Base-by-base conservation (phyloP, 2,797 vertebrate genomes). In the Epinephelus awoara region DNA sequence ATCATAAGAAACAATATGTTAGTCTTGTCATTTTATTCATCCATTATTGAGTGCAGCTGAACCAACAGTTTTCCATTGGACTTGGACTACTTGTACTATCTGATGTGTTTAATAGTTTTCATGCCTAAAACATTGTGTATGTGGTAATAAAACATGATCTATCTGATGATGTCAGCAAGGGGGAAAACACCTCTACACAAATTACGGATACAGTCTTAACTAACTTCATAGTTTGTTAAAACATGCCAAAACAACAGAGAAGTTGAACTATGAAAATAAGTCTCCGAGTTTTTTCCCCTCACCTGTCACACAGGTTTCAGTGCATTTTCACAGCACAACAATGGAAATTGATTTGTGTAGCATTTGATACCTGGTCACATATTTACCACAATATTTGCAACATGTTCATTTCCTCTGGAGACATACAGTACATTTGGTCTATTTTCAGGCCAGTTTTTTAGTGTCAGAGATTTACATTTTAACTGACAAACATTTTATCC, bases 11-110 rank as follows among this genome's bases (percentile, higher is more conserved):
- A 13, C 34, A 29, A 11, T 19, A 13, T 23, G 40, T 25, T 34
- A 68, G 10, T 57, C 27, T 29, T 27, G 25, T 59, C 1, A 2
- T 56, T 83, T 83, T 75, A 75, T 77, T 75, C 1, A 12, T 7
- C 58, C 2, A 13, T 67, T 34, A 14, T 23, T 59, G 46, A 61
- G 27, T 21, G n/a, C 38, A 34, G 56, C 23, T 61, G 21, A 63
- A 71, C 65, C 44, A 59, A 59, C 44, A n/a, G 10, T 29, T 66
- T n/a, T 40, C 19, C 34, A 34, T 6, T 8, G 34, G 34, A 59
- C 13, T 14, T 54, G 11, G 29, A 14, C 15, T 55, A 50, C 25
- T 12, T 57, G 7, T 7, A n/a, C 5, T 44, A 11, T 49, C n/a
- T 8, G n/a, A 68, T 27, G 2, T 3, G 3, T 4, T 34, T 34